A percentile compares a stretch with the other conserved stretches of the same genome.
Evolutionary conservation across 2,888 invertebrate species (phyloP).

Genomic region (Lycophotia porphyrea): DNA sequence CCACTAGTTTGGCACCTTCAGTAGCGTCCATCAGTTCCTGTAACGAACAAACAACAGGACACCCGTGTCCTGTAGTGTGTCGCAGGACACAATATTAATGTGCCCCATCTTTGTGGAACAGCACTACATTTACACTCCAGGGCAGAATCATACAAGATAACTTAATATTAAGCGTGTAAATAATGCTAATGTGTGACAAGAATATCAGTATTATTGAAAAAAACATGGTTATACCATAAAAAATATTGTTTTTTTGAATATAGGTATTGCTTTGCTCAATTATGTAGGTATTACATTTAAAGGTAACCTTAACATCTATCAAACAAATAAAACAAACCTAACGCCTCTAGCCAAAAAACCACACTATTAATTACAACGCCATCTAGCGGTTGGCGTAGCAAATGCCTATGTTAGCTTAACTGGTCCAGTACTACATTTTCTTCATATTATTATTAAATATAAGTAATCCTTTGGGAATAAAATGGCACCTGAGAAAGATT

Average conservation of each 20-base stretch:
- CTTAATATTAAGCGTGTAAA: background rate
- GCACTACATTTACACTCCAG: background rate
- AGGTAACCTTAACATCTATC: background rate
- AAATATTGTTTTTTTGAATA: background rate
- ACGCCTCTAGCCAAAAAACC: background rate
- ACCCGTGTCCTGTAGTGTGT: no score
- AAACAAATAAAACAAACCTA: background rate
- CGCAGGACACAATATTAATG: background rate
- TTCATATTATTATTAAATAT: background rate
- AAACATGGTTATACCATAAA: background rate
- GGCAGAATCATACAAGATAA: background rate
- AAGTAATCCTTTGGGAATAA: background rate
- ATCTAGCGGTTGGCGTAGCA: constrained; percentile 5
- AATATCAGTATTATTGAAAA: background rate
- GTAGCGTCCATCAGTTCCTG: background rate
- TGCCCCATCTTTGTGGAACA: background rate
- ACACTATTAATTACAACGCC: constrained; percentile 2
- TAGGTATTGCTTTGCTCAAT: background rate
- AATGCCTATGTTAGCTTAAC: background rate
- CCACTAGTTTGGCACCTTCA: background rate
- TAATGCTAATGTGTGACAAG: background rate
- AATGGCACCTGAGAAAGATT: background rate
- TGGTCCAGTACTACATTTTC: background rate
- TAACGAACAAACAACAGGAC: background rate
- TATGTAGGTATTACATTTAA: background rate